phyloP scores from a whole-genome alignment of 2,888 invertebrate genomes.

The Eilema sororculum region DNA sequence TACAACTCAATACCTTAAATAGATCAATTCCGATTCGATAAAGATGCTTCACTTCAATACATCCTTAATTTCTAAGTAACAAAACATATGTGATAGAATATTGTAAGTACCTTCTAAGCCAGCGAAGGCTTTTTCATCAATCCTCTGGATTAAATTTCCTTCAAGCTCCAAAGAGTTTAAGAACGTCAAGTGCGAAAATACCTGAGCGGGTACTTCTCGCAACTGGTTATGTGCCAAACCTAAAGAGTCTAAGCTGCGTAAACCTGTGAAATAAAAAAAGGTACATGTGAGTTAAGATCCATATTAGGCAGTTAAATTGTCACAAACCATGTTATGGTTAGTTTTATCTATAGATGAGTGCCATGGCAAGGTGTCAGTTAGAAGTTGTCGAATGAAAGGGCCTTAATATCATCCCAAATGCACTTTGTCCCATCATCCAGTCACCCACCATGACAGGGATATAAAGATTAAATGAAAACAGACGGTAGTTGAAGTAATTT shows the following conservation, averaged over 20 bases:
- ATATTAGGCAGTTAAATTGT: too few species aligned
- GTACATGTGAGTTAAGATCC: too few species aligned
- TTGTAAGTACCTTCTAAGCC: conserved; percentile 95
- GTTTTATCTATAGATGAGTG: too few species aligned
- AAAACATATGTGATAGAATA: neutral
- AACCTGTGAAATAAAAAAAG: conserved; percentile 82
- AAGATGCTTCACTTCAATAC: neutral
- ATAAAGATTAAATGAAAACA: neutral
- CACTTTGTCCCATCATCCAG: neutral
- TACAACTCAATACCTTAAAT: neutral
- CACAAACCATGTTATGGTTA: too few species aligned
- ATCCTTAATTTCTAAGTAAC: neutral
- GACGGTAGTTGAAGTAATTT: neutral
- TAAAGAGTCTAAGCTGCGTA: conserved; percentile 93
- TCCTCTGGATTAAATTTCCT: conserved; percentile 93
- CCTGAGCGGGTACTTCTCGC: conserved; percentile 92
- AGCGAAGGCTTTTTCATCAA: conserved; percentile 94
- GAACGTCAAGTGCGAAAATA: conserved; percentile 93
- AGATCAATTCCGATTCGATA: neutral
- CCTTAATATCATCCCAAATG: too few species aligned
- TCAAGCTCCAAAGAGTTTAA: conserved; percentile 96
- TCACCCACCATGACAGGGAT: neutral
- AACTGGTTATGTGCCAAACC: conserved; percentile 95
- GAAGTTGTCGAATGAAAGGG: too few species aligned
- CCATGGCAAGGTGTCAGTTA: too few species aligned